phyloP scores from a whole-genome alignment of 2,888 invertebrate species.

The Andrena bucephala region DNA sequence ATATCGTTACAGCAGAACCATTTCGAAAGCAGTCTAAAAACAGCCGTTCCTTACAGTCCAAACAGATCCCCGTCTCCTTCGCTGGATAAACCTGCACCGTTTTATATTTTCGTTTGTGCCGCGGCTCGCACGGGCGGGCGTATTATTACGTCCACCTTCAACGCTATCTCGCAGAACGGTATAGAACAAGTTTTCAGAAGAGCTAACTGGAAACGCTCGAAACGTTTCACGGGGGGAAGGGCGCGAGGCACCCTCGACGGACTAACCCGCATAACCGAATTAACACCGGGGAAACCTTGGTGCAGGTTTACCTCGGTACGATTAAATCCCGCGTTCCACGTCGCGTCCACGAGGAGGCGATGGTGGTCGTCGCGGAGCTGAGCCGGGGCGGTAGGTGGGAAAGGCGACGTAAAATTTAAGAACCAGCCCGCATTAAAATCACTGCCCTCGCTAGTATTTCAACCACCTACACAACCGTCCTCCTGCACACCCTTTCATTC shows the following conservation, averaged over 20 bases:
- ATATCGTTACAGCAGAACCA: background rate
- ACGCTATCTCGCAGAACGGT: conserved; percentile 19
- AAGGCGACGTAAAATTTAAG: conserved; percentile 78
- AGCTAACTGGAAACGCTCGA: conserved; percentile 39
- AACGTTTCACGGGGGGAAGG: conserved; percentile 46
- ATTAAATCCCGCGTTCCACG: conserved; percentile 71
- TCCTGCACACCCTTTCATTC: conserved; percentile 11
- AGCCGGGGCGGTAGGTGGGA: conserved; percentile 26
- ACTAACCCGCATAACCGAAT: conserved; percentile 74
- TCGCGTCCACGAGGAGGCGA: conserved; percentile 53
- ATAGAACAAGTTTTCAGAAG: conserved; percentile 45
- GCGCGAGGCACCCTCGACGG: conserved; percentile 33
- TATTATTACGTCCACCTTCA: conserved; percentile 40
- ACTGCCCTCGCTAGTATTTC: conserved; percentile 77
- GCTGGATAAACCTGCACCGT: background rate
- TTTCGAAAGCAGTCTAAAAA: background rate
- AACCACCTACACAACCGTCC: conserved; percentile 49
- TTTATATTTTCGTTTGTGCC: conserved; percentile 16
- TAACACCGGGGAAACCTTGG: conserved; percentile 71
- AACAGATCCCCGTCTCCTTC: background rate
- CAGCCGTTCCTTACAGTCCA: background rate
- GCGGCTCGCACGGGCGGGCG: background rate
- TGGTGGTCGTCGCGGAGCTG: conserved; percentile 35
- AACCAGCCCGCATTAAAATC: conserved; percentile 81
- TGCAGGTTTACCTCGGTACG: conserved; percentile 71